Evolutionary conservation across 2,113 vertebrate genomes (phyloP).

Genomic region (Siniperca knerii): DNA sequence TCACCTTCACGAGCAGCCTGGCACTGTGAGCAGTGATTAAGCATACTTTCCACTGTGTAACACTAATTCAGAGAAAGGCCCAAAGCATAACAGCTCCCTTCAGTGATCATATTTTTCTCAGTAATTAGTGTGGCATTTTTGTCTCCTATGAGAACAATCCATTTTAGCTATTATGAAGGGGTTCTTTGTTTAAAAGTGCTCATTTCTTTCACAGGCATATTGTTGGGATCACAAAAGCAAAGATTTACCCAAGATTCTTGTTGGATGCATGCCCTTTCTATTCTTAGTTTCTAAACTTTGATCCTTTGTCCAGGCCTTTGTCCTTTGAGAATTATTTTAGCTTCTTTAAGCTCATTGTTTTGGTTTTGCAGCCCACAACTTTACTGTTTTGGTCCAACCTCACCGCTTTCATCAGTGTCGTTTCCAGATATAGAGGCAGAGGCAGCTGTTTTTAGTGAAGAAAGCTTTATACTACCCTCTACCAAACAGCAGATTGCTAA

Average conservation of each 20-base stretch:
- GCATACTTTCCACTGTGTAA: slow-evolving; percentile 60
- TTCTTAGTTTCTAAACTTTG: neutral
- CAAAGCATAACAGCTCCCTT: slow-evolving; percentile 69
- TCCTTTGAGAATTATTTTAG: neutral
- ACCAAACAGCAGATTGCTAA: neutral
- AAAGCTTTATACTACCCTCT: too few relatives aligned
- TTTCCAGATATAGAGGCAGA: neutral
- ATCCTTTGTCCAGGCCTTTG: neutral
- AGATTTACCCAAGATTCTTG: slow-evolving; percentile 15
- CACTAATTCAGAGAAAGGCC: slow-evolving; percentile 72
- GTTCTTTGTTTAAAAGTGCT: slow-evolving; percentile 54
- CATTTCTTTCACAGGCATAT: slow-evolving; percentile 34
- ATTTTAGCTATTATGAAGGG: slow-evolving; percentile 49
- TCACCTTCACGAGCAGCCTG: slow-evolving; percentile 57
- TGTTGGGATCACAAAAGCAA: slow-evolving; percentile 25
- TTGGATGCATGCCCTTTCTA: neutral
- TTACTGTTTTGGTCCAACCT: too few relatives aligned
- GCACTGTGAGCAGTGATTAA: slow-evolving; percentile 75
- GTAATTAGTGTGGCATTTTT: slow-evolving; percentile 74
- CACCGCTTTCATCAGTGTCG: neutral
- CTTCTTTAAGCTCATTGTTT: neutral
- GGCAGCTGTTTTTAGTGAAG: neutral
- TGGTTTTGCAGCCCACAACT: neutral
- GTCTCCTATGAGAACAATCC: slow-evolving; percentile 60
- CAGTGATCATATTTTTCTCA: slow-evolving; percentile 73